Evolutionary conservation across 2,113 vertebrate genomes (phyloP).

Genomic region (Cheilinus undulatus): DNA sequence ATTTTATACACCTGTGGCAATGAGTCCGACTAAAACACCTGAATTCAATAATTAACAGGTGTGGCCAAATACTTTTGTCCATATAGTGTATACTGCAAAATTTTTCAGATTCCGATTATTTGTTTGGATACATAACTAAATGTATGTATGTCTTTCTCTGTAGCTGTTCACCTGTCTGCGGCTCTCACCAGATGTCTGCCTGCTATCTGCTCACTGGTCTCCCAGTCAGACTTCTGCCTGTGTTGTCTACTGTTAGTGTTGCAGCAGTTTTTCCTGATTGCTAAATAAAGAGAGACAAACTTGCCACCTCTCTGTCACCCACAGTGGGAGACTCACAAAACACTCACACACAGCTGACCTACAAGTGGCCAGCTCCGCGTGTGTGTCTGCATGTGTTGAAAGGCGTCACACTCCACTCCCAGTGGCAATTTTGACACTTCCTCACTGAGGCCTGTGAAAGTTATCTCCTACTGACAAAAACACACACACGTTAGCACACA

Average conservation of each 20-base stretch:
- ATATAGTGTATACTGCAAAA: no score
- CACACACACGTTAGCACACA: constrained; percentile 24
- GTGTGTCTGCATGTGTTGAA: constrained; percentile 35
- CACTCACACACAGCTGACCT: constrained; percentile 62
- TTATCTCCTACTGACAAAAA: constrained; percentile 58
- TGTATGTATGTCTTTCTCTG: no score
- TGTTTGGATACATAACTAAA: no score
- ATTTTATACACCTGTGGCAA: no score
- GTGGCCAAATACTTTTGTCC: no score
- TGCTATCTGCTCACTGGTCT: constrained; percentile 18
- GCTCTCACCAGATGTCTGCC: not conserved
- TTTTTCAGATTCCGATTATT: no score
- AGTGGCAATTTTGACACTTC: constrained; percentile 68
- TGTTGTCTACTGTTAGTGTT: constrained; percentile 23
- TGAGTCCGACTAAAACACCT: no score
- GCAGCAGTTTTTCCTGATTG: constrained; percentile 37
- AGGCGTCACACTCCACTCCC: constrained; percentile 61
- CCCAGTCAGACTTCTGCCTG: constrained; percentile 6
- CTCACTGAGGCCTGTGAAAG: constrained; percentile 52
- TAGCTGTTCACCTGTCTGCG: not conserved
- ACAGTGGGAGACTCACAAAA: constrained; percentile 54
- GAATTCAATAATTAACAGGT: no score
- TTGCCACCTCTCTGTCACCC: constrained; percentile 62
- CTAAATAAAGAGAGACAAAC: constrained; percentile 53
- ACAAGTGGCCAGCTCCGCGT: constrained; percentile 49